Percentiles rank a stretch among this genome's conserved stretches.
phyloP scores from a whole-genome alignment of 2,797 vertebrate species.

The Morelia viridis region DNA sequence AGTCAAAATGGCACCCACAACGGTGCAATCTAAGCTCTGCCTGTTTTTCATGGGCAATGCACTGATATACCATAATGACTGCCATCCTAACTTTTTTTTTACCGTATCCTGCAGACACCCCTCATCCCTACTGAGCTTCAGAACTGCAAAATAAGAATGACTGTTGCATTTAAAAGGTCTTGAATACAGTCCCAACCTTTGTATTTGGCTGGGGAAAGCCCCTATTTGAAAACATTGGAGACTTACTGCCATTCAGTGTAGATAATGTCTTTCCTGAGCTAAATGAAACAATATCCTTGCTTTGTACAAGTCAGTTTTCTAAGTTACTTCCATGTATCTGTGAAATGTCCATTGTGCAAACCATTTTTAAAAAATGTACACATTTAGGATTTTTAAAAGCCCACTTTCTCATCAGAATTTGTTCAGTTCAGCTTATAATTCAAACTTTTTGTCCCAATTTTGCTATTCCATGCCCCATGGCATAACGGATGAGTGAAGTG shows the following conservation, averaged over 20 bases:
- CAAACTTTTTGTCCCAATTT: background rate
- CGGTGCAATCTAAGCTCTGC: no score
- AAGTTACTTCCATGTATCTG: background rate
- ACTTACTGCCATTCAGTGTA: background rate
- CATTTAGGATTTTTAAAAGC: background rate
- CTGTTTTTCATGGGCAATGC: no score
- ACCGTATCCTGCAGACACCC: no score
- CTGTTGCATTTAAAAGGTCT: background rate
- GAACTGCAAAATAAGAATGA: background rate
- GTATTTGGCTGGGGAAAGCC: background rate
- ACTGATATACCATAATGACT: no score
- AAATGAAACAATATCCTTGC: background rate
- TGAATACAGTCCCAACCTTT: background rate
- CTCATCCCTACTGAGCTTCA: no score
- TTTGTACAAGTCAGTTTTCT: no score
- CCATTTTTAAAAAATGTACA: background rate
- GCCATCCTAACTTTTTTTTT: no score
- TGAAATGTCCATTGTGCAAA: background rate
- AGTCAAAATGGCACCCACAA: no score
- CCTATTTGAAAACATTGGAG: background rate
- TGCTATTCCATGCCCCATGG: background rate
- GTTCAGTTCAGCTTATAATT: background rate
- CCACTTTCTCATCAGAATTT: background rate
- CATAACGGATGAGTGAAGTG: background rate
- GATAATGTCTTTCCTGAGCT: background rate